These are phyloP conservation scores for Kobus ellipsiprymnus DNA, from an alignment of 2,113 vertebrate species.

Conservation along the genomic window DNA sequence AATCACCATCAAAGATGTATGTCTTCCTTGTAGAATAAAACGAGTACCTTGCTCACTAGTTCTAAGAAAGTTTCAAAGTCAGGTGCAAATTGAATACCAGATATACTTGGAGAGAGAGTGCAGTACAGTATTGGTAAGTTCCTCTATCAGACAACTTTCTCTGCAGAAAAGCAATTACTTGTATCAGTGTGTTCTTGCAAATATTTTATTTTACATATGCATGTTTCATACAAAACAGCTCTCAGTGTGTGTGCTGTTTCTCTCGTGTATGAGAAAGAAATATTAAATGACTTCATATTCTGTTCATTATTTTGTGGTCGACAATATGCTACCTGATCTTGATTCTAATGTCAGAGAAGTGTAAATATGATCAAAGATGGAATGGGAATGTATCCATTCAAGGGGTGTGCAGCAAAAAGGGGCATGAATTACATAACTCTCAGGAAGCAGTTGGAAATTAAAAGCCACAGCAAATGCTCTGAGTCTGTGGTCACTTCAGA, in stretches of 20 bases:
- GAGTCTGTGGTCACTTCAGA: not conserved
- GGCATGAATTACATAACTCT: fast-evolving
- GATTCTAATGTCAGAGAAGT: not conserved
- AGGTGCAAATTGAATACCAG: not conserved
- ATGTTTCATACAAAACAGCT: fast-evolving
- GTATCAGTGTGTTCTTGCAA: not conserved
- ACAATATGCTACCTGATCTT: too few species aligned
- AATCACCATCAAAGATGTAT: not conserved
- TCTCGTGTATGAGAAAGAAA: fast-evolving
- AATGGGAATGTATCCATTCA: not conserved
- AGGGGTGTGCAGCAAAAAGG: fast-evolving
- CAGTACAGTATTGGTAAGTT: fast-evolving
- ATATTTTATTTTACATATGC: not conserved
- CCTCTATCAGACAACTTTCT: fast-evolving
- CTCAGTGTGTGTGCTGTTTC: fast-evolving
- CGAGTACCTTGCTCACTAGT: fast-evolving
- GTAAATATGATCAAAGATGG: fast-evolving
- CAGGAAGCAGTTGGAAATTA: not conserved
- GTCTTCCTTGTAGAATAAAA: not conserved
- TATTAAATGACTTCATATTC: fast-evolving
- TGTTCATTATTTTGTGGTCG: not conserved
- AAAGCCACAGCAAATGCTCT: not conserved
- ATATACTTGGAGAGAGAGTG: not conserved
- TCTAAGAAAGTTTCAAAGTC: not conserved
- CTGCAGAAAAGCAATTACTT: not conserved